A percentile compares a stretch with the other conserved stretches of the same genome.
These are phyloP conservation scores for Phalloptychus januarius DNA, from an alignment of 2,797 vertebrate species.

Conservation along the genomic window DNA sequence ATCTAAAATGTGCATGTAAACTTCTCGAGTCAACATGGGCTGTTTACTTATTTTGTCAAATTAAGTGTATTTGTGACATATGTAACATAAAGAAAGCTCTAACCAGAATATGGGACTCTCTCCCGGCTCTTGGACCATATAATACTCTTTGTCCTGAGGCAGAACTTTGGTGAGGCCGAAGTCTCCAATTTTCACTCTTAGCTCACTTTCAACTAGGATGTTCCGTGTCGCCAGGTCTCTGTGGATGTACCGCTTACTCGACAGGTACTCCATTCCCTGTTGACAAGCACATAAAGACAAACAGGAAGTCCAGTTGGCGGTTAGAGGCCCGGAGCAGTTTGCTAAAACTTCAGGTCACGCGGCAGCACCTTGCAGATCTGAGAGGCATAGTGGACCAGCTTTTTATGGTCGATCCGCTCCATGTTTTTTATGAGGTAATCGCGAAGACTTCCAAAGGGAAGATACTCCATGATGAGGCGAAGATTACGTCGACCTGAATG, in stretches of 20 bases:
- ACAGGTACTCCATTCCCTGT: conserved; percentile 98
- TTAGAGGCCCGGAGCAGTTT: neutral
- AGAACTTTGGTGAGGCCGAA: conserved; percentile 97
- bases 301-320: neutral
- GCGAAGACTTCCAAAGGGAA: conserved; percentile 94
- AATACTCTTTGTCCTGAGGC: conserved; percentile 98
- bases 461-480: conserved; percentile 95
- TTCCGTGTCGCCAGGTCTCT: conserved; percentile 96
- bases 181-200: conserved; percentile 96
- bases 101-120: conserved; percentile 99
- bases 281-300: conserved; percentile 5
- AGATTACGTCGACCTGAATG: conserved; percentile 88
- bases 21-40: neutral
- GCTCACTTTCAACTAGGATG: conserved; percentile 95
- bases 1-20: neutral
- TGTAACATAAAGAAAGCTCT: conserved; percentile 38
- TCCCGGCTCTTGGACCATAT: conserved; percentile 96
- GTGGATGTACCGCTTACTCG: conserved; percentile 93
- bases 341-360: neutral
- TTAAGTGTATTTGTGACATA: neutral
- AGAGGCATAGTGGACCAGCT: conserved; percentile 91
- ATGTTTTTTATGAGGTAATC: conserved; percentile 96
- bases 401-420: conserved; percentile 91
- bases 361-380: conserved; percentile 94
- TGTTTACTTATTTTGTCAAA: neutral